A percentile compares a stretch with the other conserved stretches of the same genome.
Conservation (phyloP, 1,140 invertebrate genomes). For the Ceratina calcarata region DNA sequence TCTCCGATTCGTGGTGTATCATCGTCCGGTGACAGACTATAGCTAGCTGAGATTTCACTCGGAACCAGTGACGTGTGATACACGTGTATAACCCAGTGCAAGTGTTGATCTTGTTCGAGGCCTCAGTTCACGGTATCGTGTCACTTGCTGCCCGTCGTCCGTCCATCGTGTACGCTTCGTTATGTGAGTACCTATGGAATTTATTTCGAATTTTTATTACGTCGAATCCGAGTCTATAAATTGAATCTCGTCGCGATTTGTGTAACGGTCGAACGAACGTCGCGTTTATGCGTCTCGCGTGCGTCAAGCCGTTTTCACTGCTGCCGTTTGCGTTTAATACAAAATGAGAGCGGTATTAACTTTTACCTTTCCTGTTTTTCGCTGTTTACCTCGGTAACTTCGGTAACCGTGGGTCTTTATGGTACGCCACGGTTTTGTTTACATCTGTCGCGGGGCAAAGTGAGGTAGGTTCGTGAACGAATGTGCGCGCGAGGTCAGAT, state of each 20-base stretch:
- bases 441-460: constrained; percentile 56
- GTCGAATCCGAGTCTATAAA: too few relatives aligned
- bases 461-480: constrained; percentile 72
- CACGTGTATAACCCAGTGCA: constrained; percentile 46
- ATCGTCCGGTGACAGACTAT: not conserved
- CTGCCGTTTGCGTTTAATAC: too few relatives aligned
- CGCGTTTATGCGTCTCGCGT: too few relatives aligned
- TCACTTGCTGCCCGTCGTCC: constrained; percentile 4
- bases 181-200: constrained; percentile 41
- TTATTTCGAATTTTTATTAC: not conserved
- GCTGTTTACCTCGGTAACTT: too few relatives aligned
- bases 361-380: not conserved
- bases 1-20: constrained; percentile 17
- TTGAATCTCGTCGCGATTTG: too few relatives aligned
- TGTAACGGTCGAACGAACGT: too few relatives aligned
- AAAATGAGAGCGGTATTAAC: not conserved
- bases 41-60: not conserved
- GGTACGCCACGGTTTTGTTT: constrained; percentile 62
- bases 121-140: constrained; percentile 16
- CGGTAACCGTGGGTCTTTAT: constrained; percentile 11
- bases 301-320: too few relatives aligned
- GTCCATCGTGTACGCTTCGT: constrained; percentile 40
- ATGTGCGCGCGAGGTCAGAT: constrained; percentile 60
- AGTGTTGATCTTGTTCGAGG: constrained; percentile 35
- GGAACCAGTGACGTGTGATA: constrained; percentile 35